These are phyloP conservation scores for Heliconius aoede DNA, from an alignment of 2,888 invertebrate species.

Conservation along the genomic window DNA sequence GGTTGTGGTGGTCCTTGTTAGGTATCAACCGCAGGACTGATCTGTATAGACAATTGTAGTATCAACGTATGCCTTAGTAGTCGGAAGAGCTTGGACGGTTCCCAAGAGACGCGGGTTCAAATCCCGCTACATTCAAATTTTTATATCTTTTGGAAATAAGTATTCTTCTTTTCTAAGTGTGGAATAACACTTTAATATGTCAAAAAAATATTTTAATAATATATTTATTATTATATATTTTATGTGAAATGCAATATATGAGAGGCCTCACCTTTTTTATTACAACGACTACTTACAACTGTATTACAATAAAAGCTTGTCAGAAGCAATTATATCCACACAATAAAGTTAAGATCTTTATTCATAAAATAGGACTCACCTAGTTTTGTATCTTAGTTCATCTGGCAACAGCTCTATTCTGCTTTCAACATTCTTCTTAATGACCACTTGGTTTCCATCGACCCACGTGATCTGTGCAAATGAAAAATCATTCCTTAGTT, in stretches of 20 bases:
- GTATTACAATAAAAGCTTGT: not conserved
- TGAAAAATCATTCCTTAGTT: not conserved
- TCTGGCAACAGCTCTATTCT: conserved; percentile 89
- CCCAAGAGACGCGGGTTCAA: no score
- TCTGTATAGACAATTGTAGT: conserved; percentile 41
- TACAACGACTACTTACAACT: no score
- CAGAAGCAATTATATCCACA: not conserved
- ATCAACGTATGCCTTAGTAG: no score
- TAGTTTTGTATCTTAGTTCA: conserved; percentile 90
- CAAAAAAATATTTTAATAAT: no score
- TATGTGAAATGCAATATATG: not conserved
- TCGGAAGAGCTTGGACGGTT: no score
- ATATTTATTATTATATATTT: conserved; percentile 9
- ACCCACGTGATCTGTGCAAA: conserved; percentile 93
- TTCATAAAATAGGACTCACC: conserved; percentile 54
- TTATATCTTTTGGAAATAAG: no score
- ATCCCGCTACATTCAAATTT: no score
- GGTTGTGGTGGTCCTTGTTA: conserved; percentile 89
- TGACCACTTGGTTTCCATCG: conserved; percentile 92
- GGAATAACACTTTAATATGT: no score
- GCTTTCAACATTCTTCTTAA: conserved; percentile 90
- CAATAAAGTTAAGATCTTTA: not conserved
- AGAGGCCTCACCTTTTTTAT: no score
- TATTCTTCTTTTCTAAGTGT: no score
- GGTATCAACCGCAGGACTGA: conserved; percentile 53